Base-by-base conservation (phyloP, 2,888 invertebrate species). In the Eupithecia exiguata region DNA sequence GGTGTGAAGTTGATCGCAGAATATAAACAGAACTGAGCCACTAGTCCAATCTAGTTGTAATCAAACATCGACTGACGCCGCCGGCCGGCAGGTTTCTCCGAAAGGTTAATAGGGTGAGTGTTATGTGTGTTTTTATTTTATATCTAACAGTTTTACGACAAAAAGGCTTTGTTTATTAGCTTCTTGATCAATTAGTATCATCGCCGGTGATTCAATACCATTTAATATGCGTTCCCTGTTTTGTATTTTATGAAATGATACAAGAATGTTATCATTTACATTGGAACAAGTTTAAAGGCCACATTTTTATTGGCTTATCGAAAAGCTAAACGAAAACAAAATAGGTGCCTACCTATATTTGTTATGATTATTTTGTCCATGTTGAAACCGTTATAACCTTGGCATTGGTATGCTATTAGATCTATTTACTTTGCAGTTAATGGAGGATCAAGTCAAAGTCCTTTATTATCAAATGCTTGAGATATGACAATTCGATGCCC, bases 21-120 rank as follows among this genome's bases (percentile, higher is more conserved):
- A 53, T 53, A 53, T 53, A 53, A 58, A 58, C 58, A 58, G 58
- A 58, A 58, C 25, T 58, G 21, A 21, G 25, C 25, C 21, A 58
- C 25, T 1, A 58, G 12, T 25, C 25, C 25, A 5, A 58, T 25
- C 12, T 5, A 58, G 58, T 58, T 58, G 58, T 58, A 5, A 58
- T 58, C 58, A 25, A 25, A 58, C 58, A 58, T 58, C 25, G 58
- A 25, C 58, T 58, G 58, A 25, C 58, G 58, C n/a, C n/a, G n/a
- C 58, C 58, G 58, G 25, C 3, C 58, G 58, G 53, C 58, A 25
- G 14, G 58, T 25, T 14, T 25, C 25, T 58, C 0, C 25, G 14
- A 25, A 5, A 58, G 4, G 5, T 58, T 58, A 14, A 14, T 58
- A 25, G 21, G 58, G 58, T 58, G 9, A 58, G 58, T 53, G 21